Percentiles rank a stretch among this genome's conserved stretches.
phyloP scores from a whole-genome alignment of 35 echinoderm and acorn worm genomes.

The Heliocidaris erythrogramma region DNA sequence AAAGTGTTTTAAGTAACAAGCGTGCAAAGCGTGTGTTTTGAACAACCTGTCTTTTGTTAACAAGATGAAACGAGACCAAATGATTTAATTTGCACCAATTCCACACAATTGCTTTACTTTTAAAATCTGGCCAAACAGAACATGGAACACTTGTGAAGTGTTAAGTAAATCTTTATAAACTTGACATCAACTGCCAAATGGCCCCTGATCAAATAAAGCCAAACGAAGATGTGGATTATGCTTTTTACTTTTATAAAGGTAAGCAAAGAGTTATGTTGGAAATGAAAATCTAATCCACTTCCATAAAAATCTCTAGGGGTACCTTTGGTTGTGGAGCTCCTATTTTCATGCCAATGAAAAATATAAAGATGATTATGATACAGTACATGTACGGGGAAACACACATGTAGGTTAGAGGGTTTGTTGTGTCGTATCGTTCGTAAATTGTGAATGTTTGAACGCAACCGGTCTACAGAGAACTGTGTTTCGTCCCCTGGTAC shows the following conservation, averaged over 20 bases:
- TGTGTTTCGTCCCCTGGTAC: neutral
- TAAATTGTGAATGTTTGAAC: neutral
- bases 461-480: neutral
- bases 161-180: neutral
- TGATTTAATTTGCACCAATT: neutral
- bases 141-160: too few relatives aligned
- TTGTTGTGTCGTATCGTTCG: neutral
- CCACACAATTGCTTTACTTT: neutral
- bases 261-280: too few relatives aligned
- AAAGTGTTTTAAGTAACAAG: slow-evolving; percentile 23
- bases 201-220: neutral
- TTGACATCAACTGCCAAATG: neutral
- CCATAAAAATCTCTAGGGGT: neutral
- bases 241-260: too few relatives aligned
- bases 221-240: too few relatives aligned
- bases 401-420: neutral
- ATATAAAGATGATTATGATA: neutral
- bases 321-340: neutral
- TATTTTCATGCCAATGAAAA: neutral
- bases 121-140: neutral
- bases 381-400: neutral
- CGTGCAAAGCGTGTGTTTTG: slow-evolving; percentile 32
- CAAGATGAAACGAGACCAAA: neutral
- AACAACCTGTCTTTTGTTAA: neutral
- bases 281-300: neutral